Percentiles rank a stretch among this genome's conserved stretches.
Evolutionary conservation across 2,113 vertebrate genomes (phyloP).

Genomic region (Glaucomys volans): DNA sequence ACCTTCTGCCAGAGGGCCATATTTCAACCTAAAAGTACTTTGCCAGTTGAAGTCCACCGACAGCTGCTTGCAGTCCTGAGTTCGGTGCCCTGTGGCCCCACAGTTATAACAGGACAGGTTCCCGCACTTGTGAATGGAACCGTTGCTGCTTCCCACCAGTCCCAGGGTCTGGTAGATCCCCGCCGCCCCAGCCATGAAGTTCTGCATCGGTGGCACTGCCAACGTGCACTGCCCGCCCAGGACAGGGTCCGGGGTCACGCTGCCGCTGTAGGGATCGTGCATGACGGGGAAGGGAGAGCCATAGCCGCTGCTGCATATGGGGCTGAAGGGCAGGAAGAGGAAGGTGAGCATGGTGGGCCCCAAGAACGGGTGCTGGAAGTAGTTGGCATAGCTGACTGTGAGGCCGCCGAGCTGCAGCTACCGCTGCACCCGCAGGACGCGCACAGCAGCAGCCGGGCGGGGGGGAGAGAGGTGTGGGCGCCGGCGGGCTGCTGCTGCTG

Average conservation of each 20-base stretch:
- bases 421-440: slow-evolving; percentile 97
- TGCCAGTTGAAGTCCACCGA: slow-evolving; percentile 96
- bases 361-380: slow-evolving; percentile 95
- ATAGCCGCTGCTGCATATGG: slow-evolving; percentile 90
- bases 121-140: slow-evolving; percentile 89
- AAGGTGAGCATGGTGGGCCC: slow-evolving; percentile 96
- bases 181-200: slow-evolving; percentile 89
- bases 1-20: slow-evolving; percentile 94
- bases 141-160: slow-evolving; percentile 89
- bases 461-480: slow-evolving; percentile 80
- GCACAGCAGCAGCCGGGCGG: slow-evolving; percentile 91
- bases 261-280: slow-evolving; percentile 90
- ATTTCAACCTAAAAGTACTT: slow-evolving; percentile 97
- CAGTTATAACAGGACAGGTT: slow-evolving; percentile 98
- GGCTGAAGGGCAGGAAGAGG: slow-evolving; percentile 95
- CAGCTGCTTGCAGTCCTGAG: slow-evolving; percentile 98
- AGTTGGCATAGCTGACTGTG: slow-evolving; percentile 92
- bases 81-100: slow-evolving; percentile 94
- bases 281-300: slow-evolving; percentile 92
- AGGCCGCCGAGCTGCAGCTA: slow-evolving; percentile 94
- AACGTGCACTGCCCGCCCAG: slow-evolving; percentile 90
- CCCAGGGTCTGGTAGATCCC: slow-evolving; percentile 93
- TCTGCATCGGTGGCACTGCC: slow-evolving; percentile 90
- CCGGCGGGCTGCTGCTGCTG: slow-evolving; percentile 82
- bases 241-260: slow-evolving; percentile 88